Evolutionary conservation across 2,888 invertebrate species (phyloP), one percentile per base, ranked within the genome.

Genomic region (Leptopilina syphax): DNA sequence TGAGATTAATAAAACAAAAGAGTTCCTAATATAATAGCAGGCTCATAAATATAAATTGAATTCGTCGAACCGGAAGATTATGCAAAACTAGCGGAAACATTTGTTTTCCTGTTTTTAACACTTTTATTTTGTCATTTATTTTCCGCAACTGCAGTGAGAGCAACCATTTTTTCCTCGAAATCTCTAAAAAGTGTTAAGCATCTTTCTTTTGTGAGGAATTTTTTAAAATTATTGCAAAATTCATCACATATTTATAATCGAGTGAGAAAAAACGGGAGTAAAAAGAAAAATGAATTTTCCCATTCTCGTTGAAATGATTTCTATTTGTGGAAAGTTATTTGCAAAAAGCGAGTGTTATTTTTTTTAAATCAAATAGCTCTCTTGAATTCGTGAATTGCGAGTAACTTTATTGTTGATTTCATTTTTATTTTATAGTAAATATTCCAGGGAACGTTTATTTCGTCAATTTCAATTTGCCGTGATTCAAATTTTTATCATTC

Each of bases 11-110:
- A 24, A 44, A 68, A 47, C 47, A 10, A 24, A 68, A 13, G 3
- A 50, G 27, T 6, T 13, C 13, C 34, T 54, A 73, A 73, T 73
- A 27, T 73, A 9, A 57, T 73, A 8, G 34, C 54, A 24, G 9
- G 24, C n/a, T 73, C 70, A 73, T 54, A 73, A 73, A 54, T 57
- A 57, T 57, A 73, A 73, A 73, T 73, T 73, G 73, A 73, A 73
- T 57, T 34, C 41, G 54, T 13, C 73, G 57, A 73, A 73, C 57
- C n/a, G 73, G 34, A 54, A 57, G 34, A 73, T 73, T 73, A 73
- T 73, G 73, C 73, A 57, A 34, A 57, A 27, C 70, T 9, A 54
- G 57, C 70, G 54, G 8, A 57, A 57, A 27, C 34, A 73, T 73
- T 73, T 57, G 34, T 73, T 34, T 41, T 34, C 13, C 70, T 57